A percentile compares a stretch with the other conserved stretches of the same genome.
Evolutionary conservation across 2,888 invertebrate species (phyloP).

Genomic region (Lepidocyrtoides sp.): DNA sequence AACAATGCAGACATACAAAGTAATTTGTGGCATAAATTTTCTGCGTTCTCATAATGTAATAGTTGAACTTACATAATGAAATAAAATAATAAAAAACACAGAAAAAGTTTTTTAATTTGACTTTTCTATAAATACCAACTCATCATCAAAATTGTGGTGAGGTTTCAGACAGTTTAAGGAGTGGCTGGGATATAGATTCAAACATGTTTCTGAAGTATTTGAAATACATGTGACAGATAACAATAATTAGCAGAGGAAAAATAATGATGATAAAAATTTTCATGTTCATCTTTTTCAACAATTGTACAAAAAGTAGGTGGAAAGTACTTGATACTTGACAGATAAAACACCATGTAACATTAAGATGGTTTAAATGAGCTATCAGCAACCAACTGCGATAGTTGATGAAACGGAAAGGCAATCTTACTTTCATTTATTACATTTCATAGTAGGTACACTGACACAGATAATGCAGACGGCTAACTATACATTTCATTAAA

Average conservation of each 20-base stretch:
- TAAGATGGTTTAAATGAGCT: conserved; percentile 39
- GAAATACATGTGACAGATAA: conserved; percentile 63
- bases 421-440: not conserved
- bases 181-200: too few species aligned
- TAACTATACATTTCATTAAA: not conserved
- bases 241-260: conserved; percentile 57
- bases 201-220: too few species aligned
- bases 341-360: not conserved
- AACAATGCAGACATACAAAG: not conserved
- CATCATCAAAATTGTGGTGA: not conserved
- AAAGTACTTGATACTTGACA: conserved; percentile 31
- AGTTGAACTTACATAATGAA: not conserved
- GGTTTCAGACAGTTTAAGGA: not conserved
- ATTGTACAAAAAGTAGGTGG: not conserved
- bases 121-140: conserved; percentile 22
- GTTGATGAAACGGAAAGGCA: conserved; percentile 43
- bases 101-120: conserved; percentile 29
- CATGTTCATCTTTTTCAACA: not conserved
- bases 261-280: not conserved
- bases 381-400: conserved; percentile 61
- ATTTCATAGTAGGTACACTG: not conserved
- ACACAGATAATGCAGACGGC: too few species aligned
- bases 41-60: not conserved
- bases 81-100: too few species aligned
- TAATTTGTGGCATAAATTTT: conserved; percentile 21